Evolutionary conservation across 2,113 vertebrate genomes (phyloP).

Genomic region (Rhombomys opimus): DNA sequence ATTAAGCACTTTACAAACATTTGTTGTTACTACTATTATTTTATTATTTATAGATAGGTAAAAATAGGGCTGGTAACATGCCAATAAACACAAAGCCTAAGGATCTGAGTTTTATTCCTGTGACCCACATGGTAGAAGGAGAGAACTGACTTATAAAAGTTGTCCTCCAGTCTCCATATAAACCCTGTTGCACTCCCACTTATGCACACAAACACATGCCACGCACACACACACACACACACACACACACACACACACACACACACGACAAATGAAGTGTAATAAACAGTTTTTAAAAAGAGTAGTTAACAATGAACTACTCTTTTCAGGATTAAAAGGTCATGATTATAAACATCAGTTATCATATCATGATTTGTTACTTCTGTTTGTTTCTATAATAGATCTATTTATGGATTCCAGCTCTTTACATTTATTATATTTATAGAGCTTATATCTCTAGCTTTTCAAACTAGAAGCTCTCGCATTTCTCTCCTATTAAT

Average conservation of each 20-base stretch:
- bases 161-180: background rate
- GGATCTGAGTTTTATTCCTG: too few relatives aligned
- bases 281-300: background rate
- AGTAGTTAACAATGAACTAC: background rate
- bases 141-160: background rate
- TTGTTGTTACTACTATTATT: background rate
- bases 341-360: conserved; percentile 18
- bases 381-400: conserved; percentile 6
- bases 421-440: background rate
- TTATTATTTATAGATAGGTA: background rate
- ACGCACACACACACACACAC: too few relatives aligned
- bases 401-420: background rate
- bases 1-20: background rate
- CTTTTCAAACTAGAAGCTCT: background rate
- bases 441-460: background rate
- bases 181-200: background rate
- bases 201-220: too few relatives aligned
- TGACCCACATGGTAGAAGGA: background rate
- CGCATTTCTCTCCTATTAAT: background rate
- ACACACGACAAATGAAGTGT: background rate
- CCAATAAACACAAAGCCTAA: background rate
- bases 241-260: too few relatives aligned
- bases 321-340: conserved; percentile 17
- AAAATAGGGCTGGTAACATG: background rate
- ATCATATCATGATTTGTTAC: background rate